phyloP scores from a whole-genome alignment of 2,113 vertebrate genomes.

The Embiotoca jacksoni region DNA sequence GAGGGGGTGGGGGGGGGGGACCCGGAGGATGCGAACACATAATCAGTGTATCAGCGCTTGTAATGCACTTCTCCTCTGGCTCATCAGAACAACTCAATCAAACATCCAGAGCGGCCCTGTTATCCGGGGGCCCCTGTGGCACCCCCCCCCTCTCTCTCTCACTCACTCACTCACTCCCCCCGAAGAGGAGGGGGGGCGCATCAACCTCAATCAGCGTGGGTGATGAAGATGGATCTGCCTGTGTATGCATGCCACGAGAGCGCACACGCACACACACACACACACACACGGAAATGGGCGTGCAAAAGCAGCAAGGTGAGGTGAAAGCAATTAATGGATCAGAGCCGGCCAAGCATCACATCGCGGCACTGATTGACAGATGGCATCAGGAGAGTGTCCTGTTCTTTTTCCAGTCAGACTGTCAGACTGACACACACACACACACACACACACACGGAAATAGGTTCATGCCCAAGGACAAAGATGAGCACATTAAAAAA shows the following conservation, averaged over 20 bases:
- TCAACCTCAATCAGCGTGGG: slow-evolving; percentile 77
- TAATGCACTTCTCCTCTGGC: slow-evolving; percentile 76
- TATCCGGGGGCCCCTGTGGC: slow-evolving; percentile 53
- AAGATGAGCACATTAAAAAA: slow-evolving; percentile 33
- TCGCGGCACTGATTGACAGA: slow-evolving; percentile 73
- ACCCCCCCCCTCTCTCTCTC: too few relatives aligned
- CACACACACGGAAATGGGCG: neutral
- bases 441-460: slow-evolving; percentile 15
- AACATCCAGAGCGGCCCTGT: slow-evolving; percentile 66
- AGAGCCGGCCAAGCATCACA: slow-evolving; percentile 59
- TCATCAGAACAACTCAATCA: slow-evolving; percentile 81
- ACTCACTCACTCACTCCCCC: slow-evolving; percentile 7
- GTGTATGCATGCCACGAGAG: neutral
- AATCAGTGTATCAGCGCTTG: slow-evolving; percentile 71
- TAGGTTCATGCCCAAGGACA: slow-evolving; percentile 58
- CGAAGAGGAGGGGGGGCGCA: slow-evolving; percentile 68
- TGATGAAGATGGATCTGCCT: slow-evolving; percentile 76
- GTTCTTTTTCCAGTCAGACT: slow-evolving; percentile 24
- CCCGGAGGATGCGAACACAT: slow-evolving; percentile 72
- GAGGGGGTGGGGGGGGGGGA: neutral
- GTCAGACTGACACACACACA: neutral
- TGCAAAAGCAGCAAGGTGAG: slow-evolving; percentile 46
- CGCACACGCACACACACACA: neutral
- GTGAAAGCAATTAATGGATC: slow-evolving; percentile 75
- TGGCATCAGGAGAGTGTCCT: slow-evolving; percentile 66